These are phyloP conservation scores for Catharus minimus DNA, from an alignment of 2,113 vertebrate genomes.

Conservation along the genomic window DNA sequence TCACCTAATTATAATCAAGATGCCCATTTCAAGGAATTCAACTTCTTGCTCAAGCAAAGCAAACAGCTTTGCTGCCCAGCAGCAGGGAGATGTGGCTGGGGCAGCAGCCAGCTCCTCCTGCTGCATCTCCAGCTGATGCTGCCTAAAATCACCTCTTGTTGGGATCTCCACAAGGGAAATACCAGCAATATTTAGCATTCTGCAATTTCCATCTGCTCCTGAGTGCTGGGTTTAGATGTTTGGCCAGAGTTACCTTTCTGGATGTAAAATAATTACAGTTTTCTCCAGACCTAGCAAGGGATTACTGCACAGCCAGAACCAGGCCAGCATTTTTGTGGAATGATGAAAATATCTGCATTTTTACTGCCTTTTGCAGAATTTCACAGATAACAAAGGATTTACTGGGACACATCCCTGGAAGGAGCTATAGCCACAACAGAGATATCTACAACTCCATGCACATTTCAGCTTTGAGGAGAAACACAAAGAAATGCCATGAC, in stretches of 20 bases:
- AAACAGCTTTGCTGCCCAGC: not conserved
- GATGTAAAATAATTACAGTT: not conserved
- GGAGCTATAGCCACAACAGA: not conserved
- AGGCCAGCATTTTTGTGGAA: not conserved
- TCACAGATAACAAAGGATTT: constrained; percentile 27
- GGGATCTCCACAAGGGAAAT: not conserved
- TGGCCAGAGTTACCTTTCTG: not conserved
- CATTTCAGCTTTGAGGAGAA: not conserved
- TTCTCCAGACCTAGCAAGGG: not conserved
- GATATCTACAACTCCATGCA: not conserved
- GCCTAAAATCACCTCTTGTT: not conserved
- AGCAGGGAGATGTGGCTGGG: not conserved
- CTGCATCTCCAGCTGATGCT: not conserved
- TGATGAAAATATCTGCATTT: not conserved
- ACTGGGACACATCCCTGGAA: not conserved
- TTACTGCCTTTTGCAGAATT: constrained; percentile 15
- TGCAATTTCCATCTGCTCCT: not conserved
- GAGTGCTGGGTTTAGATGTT: not conserved
- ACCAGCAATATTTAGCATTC: not conserved
- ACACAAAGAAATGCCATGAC: not conserved
- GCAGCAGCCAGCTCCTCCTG: not conserved
- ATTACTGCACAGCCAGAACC: not conserved
- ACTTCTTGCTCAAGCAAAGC: not conserved
- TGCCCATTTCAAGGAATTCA: not conserved
- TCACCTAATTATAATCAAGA: not conserved